These are phyloP conservation scores for Drosophila equinoxialis DNA, from an alignment of 1,140 invertebrate species.

Conservation along the genomic window DNA sequence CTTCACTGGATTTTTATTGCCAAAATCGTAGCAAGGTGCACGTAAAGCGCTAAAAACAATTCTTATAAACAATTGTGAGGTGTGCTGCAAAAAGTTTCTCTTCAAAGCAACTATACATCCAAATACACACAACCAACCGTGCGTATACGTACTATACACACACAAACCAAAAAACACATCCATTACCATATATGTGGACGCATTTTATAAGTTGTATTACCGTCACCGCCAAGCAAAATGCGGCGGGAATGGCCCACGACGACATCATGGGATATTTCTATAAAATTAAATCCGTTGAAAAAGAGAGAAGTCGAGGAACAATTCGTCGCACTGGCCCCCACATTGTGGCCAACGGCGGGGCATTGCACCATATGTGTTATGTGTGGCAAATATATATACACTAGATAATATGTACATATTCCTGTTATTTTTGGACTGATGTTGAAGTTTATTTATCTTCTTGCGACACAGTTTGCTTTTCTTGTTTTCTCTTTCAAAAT, in stretches of 20 bases:
- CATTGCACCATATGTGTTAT: conserved; percentile 12
- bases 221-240: neutral
- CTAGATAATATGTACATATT: conserved; percentile 20
- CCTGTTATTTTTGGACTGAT: conserved; percentile 34
- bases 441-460: conserved; percentile 27
- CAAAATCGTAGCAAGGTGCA: conserved; percentile 52
- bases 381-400: conserved; percentile 7
- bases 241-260: neutral
- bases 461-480: conserved; percentile 45
- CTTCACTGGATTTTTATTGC: conserved; percentile 36
- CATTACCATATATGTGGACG: neutral
- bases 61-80: conserved; percentile 66
- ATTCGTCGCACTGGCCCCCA: conserved; percentile 1
- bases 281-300: conserved; percentile 5
- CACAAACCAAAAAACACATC: neutral
- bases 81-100: conserved; percentile 27
- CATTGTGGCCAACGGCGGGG: conserved; percentile 6
- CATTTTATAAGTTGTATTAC: neutral
- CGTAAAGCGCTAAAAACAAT: conserved; percentile 49
- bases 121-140: conserved; percentile 48
- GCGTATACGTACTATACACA: conserved; percentile 2
- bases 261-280: neutral
- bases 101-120: conserved; percentile 7
- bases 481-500: neutral
- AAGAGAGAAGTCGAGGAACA: neutral